Evolutionary conservation across 2,113 vertebrate genomes (phyloP), one percentile per base, ranked within the genome.

Genomic region (Pavo muticus): DNA sequence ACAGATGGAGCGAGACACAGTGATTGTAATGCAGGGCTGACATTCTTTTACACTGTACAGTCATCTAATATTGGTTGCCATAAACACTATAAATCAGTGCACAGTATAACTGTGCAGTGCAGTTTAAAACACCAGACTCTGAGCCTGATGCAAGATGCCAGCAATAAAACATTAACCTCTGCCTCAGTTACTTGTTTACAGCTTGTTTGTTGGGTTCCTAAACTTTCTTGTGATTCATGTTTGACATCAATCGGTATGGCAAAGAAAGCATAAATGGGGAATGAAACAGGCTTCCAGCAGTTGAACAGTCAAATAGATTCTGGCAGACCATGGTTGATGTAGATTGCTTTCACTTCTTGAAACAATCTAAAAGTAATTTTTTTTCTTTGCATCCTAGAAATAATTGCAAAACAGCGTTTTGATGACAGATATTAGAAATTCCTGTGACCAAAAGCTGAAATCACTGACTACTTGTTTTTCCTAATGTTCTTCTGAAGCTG

Each of bases 21-120:
- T 0, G 35, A 79, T 50, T 84, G 93, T 18, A 78, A 91, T 90
- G 79, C 91, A 48, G 94, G 76, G 76, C 82, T 95, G 92, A 59
- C 91, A 77, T 94, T 93, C 71, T 82, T 74, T 73, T 68, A 12
- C 82, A 59, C 82, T 24, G 76, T 11, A 80, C 85, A 92, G 48
- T 10, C 95, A 82, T 84, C 61, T 73, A 82, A 90, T 84, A 61
- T 37, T 45, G 90, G 59, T 76, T 92, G 95, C 94, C 94, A 96
- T 92, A 92, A 97, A 95, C 95, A 93, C 88, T 10, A 90, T 96
- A 93, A 95, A 97, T 97, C 96, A 97, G 11, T 10, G 82, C 17
- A 12, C 61, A 27, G 50, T 84, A 71, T 3, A 71, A 68, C 88
- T 79, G 63, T 50, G 67, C 63, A 3, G 37, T 23, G 78, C 65